Conservation (phyloP, 2,888 invertebrate genomes). For the Melipona beecheii region DNA sequence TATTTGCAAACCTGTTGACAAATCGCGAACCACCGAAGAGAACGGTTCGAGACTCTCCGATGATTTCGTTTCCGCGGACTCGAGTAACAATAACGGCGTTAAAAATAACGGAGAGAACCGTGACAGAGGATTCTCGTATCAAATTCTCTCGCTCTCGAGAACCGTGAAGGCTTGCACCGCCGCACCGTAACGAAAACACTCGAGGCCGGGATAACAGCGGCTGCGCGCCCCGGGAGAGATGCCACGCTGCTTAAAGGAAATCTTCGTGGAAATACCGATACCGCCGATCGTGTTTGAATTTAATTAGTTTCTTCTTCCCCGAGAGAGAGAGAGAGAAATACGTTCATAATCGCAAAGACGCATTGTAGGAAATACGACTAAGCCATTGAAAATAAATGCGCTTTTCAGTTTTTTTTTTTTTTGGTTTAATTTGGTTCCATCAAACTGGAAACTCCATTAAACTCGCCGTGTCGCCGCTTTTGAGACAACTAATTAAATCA, state of each 20-base stretch:
- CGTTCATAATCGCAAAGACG: no score
- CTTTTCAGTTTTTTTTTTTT: background rate
- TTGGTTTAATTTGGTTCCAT: background rate
- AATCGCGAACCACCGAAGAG: no score
- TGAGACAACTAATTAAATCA: conserved; percentile 20
- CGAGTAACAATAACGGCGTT: background rate
- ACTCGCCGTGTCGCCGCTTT: background rate
- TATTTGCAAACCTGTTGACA: no score
- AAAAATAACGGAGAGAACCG: background rate
- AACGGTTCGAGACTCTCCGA: no score
- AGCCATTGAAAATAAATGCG: background rate
- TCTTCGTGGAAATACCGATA: conserved; percentile 1
- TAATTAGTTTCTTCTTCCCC: background rate
- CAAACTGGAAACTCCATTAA: background rate
- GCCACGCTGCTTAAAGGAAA: conserved; percentile 4
- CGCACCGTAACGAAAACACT: background rate
- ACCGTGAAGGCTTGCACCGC: background rate
- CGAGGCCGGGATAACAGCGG: background rate
- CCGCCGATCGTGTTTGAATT: background rate
- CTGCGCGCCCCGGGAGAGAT: no score
- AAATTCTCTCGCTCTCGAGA: background rate
- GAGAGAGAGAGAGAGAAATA: no score
- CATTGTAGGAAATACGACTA: no score
- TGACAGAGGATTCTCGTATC: background rate
- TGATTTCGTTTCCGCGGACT: background rate